Evolutionary conservation across 1,140 invertebrate genomes (phyloP).

Genomic region (Drosophila ogumai): DNA sequence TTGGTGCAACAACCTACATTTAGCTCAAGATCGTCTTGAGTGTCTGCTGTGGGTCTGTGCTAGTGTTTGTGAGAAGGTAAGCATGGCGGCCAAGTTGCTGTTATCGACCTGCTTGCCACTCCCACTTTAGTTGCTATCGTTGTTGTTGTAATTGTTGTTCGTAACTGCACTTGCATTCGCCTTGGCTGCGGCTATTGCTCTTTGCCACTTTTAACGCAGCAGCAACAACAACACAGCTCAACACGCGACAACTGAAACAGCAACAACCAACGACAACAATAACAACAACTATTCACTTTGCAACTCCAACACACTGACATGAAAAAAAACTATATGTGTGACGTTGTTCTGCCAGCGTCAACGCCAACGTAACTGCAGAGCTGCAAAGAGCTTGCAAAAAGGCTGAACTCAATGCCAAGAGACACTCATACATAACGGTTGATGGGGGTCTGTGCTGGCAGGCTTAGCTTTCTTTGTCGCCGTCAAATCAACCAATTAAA

Average conservation of each 20-base stretch:
- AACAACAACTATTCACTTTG: constrained; percentile 52
- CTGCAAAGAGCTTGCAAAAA: constrained; percentile 26
- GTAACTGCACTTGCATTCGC: constrained; percentile 71
- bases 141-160: constrained; percentile 24
- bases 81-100: constrained; percentile 59
- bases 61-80: constrained; percentile 51
- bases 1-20: constrained; percentile 83
- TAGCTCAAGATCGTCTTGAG: constrained; percentile 77
- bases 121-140: constrained; percentile 43
- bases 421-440: constrained; percentile 41
- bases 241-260: constrained; percentile 47
- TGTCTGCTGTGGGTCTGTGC: constrained; percentile 18
- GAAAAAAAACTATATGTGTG: constrained; percentile 8
- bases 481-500: neutral
- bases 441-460: constrained; percentile 7
- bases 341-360: constrained; percentile 1
- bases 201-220: constrained; percentile 76
- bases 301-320: constrained; percentile 15
- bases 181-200: constrained; percentile 81
- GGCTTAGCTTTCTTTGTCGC: neutral
- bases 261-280: constrained; percentile 26
- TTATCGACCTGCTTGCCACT: constrained; percentile 63
- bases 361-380: constrained; percentile 40
- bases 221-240: constrained; percentile 34
- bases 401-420: constrained; percentile 45